Evolutionary conservation across 2,888 invertebrate genomes (phyloP), one percentile per base, ranked within the genome.

Genomic region (Caenorhabditis zanzibari): DNA sequence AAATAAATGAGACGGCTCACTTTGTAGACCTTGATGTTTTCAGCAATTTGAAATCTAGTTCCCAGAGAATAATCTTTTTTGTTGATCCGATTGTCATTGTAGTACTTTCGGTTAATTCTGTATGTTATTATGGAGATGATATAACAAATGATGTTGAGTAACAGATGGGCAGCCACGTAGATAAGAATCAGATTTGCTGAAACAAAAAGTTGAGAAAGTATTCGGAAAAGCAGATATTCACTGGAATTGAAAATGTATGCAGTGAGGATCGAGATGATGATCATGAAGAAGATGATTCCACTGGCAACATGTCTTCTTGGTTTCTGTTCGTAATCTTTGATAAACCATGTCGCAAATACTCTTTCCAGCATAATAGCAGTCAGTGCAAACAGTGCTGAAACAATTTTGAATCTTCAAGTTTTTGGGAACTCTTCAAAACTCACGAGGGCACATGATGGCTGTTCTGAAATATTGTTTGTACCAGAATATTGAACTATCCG

Each of bases 1-100:
- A 14, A n/a, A 47, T 1, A 19, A 49, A 19, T n/a, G 9, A 19
- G 22, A 12, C 5, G 52, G 32, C 56, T 56, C 14, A 59, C 75
- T 52, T 76, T 76, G 35, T 76, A 61, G 24, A 76, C 68, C n/a
- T 61, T 47, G 6, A 76, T 76, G 32, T 76, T 76, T 66, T 76
- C 76, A 19, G 76, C 44, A 32, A 76, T 68, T 41, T 76, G 76
- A 41, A 59, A 76, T 22, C 76, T 49, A 38, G 59, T 38, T 26
- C 59, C 68, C 19, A 76, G 24, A 14, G 76, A 76, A 26, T 76
- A 76, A 22, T 59, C 68, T 4, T 68, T 59, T 49, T 76, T 76
- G 6, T 24, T 75, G 24, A 56, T 52, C 28, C 75, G 41, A n/a
- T 76, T 76, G 9, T 76, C 26, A 38, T 68, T 28, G 28, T 76